Percentiles rank a stretch among this genome's conserved stretches.
These are phyloP conservation scores for Eufriesea mexicana DNA, from an alignment of 1,140 invertebrate genomes.

Conservation along the genomic window DNA sequence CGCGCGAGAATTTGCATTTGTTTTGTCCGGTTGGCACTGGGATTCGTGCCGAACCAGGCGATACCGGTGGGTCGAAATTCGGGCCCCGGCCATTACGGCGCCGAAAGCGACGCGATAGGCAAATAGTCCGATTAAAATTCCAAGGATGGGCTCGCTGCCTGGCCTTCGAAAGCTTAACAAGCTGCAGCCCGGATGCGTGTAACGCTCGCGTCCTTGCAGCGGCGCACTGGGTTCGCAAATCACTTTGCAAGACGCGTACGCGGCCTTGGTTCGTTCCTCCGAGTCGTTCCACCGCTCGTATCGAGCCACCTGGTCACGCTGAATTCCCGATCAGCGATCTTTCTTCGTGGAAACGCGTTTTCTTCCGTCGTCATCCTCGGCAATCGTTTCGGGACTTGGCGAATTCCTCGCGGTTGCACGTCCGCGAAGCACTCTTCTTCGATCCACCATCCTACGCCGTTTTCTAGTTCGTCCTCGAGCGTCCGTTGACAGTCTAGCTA, in stretches of 20 bases:
- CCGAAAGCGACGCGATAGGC: conserved; percentile 22
- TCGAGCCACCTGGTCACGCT: not conserved
- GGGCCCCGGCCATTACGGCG: not conserved
- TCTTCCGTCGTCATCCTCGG: too few species aligned
- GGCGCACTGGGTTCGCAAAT: conserved; percentile 34
- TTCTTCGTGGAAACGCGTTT: not conserved
- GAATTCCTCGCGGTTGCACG: too few species aligned
- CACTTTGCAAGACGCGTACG: conserved; percentile 49
- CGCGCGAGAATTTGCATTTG: not conserved
- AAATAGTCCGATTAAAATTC: conserved; percentile 50
- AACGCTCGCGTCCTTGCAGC: conserved; percentile 26
- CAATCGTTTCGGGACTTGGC: too few species aligned
- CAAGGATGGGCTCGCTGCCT: conserved; percentile 37
- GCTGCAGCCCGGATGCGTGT: conserved; percentile 51
- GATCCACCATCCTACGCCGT: too few species aligned
- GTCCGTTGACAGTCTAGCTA: too few species aligned
- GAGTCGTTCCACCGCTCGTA: not conserved
- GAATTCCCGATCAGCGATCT: not conserved
- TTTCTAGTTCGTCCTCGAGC: too few species aligned
- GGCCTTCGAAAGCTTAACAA: conserved; percentile 43
- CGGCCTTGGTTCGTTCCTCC: not conserved
- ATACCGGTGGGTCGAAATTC: not conserved
- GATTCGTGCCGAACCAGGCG: too few species aligned
- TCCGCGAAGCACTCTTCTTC: too few species aligned
- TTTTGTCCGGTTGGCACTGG: too few species aligned